These are phyloP conservation scores for Platygyra sinensis DNA, from an alignment of 64 coral and sea anemone genomes.

Conservation along the genomic window DNA sequence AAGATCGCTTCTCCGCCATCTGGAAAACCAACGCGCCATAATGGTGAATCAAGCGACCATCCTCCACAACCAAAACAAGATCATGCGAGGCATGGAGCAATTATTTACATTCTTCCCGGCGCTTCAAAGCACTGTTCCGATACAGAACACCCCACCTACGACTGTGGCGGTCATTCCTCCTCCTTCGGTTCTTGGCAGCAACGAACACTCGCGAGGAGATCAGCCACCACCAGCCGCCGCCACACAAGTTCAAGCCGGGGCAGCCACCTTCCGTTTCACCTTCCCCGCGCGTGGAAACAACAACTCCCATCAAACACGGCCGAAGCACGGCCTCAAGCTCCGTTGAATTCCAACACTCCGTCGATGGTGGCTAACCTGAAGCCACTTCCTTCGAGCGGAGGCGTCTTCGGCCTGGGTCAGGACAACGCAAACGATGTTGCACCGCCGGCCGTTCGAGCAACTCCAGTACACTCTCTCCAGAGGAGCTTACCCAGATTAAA, in stretches of 20 bases:
- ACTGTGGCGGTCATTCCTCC: constrained; percentile 38
- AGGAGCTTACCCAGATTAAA: constrained; percentile 83
- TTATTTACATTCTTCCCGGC: constrained; percentile 72
- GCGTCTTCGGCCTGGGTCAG: constrained; percentile 42
- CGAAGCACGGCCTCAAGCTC: constrained; percentile 57
- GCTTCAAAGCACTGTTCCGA: constrained; percentile 56
- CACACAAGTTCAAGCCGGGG: constrained; percentile 40
- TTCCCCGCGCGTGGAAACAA: constrained; percentile 56
- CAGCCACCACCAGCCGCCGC: constrained; percentile 49
- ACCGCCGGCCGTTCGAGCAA: constrained; percentile 28
- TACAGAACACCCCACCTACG: constrained; percentile 20
- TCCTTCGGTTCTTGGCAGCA: constrained; percentile 16
- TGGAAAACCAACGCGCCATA: constrained; percentile 98
- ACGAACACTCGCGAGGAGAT: constrained; percentile 64
- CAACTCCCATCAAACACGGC: constrained; percentile 37
- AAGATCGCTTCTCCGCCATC: constrained; percentile 94
- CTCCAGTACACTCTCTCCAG: constrained; percentile 40
- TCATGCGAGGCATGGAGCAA: constrained; percentile 87
- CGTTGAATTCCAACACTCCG: constrained; percentile 31
- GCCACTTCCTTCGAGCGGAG: constrained; percentile 30
- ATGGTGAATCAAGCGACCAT: constrained; percentile 98
- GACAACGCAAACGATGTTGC: constrained; percentile 44
- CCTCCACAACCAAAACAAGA: constrained; percentile 95
- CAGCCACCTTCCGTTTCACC: constrained; percentile 17
- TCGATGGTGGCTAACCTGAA: constrained; percentile 26